A percentile compares a stretch with the other conserved stretches of the same genome.
Conservation (phyloP, 2,113 vertebrate species). For the Irena cyanogastra region DNA sequence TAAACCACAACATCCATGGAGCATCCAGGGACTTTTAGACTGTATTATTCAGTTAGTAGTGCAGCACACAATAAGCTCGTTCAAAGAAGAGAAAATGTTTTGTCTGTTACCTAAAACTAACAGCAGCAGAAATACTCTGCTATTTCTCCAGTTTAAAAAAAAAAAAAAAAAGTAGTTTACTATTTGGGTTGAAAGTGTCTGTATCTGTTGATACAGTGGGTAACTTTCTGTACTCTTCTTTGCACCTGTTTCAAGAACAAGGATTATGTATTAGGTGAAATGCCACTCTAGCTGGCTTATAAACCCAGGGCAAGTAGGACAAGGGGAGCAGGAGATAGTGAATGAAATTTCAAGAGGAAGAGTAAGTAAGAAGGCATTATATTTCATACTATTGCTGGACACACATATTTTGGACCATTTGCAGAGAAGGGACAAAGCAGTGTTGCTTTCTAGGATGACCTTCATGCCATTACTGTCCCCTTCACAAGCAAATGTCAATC, state of each 20-base stretch:
- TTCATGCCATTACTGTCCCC: neutral
- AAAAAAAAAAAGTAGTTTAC: neutral
- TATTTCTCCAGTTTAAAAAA: neutral
- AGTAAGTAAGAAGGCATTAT: neutral
- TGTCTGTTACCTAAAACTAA: neutral
- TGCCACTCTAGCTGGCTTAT: neutral
- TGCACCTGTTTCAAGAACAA: neutral
- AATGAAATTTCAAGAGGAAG: neutral
- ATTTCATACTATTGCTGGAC: neutral
- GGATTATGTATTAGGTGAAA: neutral
- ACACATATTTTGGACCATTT: neutral
- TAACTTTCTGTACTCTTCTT: neutral
- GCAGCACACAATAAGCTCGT: neutral
- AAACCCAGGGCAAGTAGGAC: neutral
- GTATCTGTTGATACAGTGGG: rapidly evolving
- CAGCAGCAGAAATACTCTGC: neutral
- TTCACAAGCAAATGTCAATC: neutral
- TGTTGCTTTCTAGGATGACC: neutral
- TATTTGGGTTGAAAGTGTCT: neutral
- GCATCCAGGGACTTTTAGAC: neutral
- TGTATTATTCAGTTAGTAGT: neutral
- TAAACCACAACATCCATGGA: neutral
- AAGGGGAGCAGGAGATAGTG: neutral
- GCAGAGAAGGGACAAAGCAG: neutral
- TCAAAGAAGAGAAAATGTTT: neutral